Evolutionary conservation across 2,797 vertebrate genomes (phyloP).

Genomic region (Phataginus tricuspis): DNA sequence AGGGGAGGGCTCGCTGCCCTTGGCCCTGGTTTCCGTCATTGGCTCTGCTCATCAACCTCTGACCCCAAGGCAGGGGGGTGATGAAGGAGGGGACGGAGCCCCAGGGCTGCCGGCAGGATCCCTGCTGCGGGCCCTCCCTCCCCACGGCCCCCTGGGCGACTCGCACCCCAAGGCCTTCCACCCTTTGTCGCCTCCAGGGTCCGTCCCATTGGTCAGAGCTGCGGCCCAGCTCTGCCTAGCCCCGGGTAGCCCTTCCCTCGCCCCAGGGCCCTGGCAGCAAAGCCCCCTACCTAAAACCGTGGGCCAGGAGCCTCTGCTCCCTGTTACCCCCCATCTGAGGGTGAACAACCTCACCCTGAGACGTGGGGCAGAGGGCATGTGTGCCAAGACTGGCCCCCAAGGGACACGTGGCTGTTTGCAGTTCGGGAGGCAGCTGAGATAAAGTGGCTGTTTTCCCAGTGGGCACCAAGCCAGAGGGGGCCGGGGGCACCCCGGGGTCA

Average conservation of each 20-base stretch:
- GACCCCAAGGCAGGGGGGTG: not conserved
- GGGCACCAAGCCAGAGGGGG: constrained; percentile 55
- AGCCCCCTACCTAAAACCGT: too few relatives aligned
- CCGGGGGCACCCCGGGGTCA: constrained; percentile 43
- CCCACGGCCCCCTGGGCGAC: not conserved
- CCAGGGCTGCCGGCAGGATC: not conserved
- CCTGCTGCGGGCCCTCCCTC: not conserved
- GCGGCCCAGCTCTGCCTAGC: not conserved
- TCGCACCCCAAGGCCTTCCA: too few relatives aligned
- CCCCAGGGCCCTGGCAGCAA: not conserved
- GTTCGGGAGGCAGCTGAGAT: constrained; percentile 50
- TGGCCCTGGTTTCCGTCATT: not conserved
- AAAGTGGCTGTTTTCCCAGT: constrained; percentile 63
- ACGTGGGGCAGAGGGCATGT: constrained; percentile 73
- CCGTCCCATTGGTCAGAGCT: not conserved
- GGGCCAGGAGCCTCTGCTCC: not conserved
- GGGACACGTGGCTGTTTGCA: constrained; percentile 76
- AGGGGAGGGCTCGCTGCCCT: too few relatives aligned
- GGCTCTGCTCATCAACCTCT: not conserved
- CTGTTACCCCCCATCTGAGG: not conserved
- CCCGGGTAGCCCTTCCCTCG: not conserved
- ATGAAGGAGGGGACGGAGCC: accelerated
- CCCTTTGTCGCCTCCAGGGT: too few relatives aligned
- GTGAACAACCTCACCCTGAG: constrained; percentile 65
- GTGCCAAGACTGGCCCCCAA: constrained; percentile 62